Evolutionary conservation across 2,797 vertebrate genomes (phyloP).

Genomic region (Chaetodon trifasciatus): DNA sequence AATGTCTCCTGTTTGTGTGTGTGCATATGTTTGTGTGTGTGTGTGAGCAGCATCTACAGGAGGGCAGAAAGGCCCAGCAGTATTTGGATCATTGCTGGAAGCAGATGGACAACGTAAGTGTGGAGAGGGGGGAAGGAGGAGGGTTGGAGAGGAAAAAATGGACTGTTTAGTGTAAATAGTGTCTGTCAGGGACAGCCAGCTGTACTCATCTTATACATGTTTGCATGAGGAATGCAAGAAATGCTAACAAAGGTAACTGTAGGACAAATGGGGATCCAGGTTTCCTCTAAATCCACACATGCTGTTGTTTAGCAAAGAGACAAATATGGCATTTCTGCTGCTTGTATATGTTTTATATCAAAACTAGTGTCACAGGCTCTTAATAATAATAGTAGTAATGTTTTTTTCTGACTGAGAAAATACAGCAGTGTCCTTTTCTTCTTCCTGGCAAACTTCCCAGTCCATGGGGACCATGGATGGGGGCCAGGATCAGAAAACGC

Average conservation of each 20-base stretch:
- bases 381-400: too few species aligned
- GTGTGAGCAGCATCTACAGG: constrained; percentile 93
- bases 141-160: constrained; percentile 3
- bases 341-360: background rate
- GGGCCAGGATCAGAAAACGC: constrained; percentile 42
- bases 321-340: background rate
- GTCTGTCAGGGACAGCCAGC: constrained; percentile 34
- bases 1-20: constrained; percentile 48
- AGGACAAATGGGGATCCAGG: constrained; percentile 1
- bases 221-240: constrained; percentile 41
- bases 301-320: background rate
- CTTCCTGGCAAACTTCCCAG: constrained; percentile 41
- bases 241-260: constrained; percentile 45
- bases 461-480: constrained; percentile 34
- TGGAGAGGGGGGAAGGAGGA: constrained; percentile 21
- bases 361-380: background rate
- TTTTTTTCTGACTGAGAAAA: constrained; percentile 30
- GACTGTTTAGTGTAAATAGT: constrained; percentile 64
- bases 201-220: constrained; percentile 41
- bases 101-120: constrained; percentile 99
- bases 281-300: background rate
- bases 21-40: constrained; percentile 49
- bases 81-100: constrained; percentile 98
- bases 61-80: constrained; percentile 97
- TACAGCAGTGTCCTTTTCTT: constrained; percentile 32